Evolutionary conservation across 2,888 invertebrate genomes (phyloP).

Genomic region (Drosophila greeni): DNA sequence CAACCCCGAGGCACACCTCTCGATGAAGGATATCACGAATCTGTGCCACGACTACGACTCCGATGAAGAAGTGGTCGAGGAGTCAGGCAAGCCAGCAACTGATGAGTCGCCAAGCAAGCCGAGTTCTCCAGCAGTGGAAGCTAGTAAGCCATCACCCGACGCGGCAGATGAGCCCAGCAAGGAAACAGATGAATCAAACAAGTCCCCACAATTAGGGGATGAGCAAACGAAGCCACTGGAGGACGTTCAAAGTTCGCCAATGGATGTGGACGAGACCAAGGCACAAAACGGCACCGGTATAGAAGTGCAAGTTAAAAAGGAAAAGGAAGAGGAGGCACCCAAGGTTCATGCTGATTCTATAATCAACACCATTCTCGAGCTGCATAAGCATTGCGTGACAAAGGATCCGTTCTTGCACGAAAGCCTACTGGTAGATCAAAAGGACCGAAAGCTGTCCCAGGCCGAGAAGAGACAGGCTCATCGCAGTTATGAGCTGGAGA

Average conservation of each 20-base stretch:
- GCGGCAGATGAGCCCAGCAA: conserved; percentile 9
- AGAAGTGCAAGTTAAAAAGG: conserved; percentile 9
- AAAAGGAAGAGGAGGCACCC: conserved; percentile 37
- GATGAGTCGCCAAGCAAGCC: conserved; percentile 30
- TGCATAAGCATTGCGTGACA: conserved; percentile 83
- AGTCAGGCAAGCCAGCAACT: conserved; percentile 4
- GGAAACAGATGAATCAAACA: conserved; percentile 9
- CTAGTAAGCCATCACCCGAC: background rate
- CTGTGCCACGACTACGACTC: conserved; percentile 95
- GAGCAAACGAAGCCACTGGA: background rate
- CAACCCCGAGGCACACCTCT: conserved; percentile 95
- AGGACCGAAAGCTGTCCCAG: conserved; percentile 95
- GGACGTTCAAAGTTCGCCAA: background rate
- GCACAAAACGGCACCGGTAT: conserved; percentile 11
- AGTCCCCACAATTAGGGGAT: background rate
- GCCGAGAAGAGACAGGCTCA: conserved; percentile 96
- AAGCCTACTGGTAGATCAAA: conserved; percentile 94
- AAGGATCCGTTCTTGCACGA: conserved; percentile 97
- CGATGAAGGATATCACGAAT: conserved; percentile 92
- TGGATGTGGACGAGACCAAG: conserved; percentile 6
- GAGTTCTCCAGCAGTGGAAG: conserved; percentile 13
- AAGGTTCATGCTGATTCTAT: conserved; percentile 86
- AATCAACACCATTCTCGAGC: conserved; percentile 85
- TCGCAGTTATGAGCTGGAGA: conserved; percentile 94
- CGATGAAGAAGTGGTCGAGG: conserved; percentile 84